Evolutionary conservation across 2,113 vertebrate genomes (phyloP).

Genomic region (Silurus meridionalis): DNA sequence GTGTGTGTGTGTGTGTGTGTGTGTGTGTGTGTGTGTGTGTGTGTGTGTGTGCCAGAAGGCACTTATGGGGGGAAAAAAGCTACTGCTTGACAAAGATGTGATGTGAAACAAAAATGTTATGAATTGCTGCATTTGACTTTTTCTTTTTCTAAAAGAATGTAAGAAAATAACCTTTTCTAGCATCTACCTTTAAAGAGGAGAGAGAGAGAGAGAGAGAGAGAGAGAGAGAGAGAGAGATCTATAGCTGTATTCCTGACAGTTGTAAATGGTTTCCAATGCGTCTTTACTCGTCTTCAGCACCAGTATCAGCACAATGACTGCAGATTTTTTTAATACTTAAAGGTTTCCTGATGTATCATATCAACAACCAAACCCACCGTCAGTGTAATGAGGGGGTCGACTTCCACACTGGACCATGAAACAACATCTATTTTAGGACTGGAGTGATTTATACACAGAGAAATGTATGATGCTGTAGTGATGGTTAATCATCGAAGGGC

Average conservation of each 20-base stretch:
- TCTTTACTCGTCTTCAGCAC: neutral
- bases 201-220: no score
- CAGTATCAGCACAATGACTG: neutral
- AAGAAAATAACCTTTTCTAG: no score
- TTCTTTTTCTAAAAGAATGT: no score
- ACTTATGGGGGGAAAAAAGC: no score
- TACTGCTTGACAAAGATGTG: no score
- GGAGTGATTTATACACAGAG: neutral
- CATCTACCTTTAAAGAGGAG: no score
- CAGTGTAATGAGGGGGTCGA: neutral
- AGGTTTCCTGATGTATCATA: neutral
- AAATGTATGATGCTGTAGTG: neutral
- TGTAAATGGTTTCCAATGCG: neutral
- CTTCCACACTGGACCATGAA: neutral
- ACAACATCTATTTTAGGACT: neutral
- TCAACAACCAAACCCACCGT: neutral
- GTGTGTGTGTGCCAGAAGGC: no score
- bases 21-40: no score
- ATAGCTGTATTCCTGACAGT: neutral
- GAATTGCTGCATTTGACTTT: no score
- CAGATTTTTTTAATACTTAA: neutral
- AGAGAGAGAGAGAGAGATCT: no score
- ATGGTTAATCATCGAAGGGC: slow-evolving; percentile 31
- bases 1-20: no score
- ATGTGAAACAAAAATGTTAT: no score